Evolutionary conservation across 2,113 vertebrate genomes (phyloP).

Genomic region (Sapajus apella): DNA sequence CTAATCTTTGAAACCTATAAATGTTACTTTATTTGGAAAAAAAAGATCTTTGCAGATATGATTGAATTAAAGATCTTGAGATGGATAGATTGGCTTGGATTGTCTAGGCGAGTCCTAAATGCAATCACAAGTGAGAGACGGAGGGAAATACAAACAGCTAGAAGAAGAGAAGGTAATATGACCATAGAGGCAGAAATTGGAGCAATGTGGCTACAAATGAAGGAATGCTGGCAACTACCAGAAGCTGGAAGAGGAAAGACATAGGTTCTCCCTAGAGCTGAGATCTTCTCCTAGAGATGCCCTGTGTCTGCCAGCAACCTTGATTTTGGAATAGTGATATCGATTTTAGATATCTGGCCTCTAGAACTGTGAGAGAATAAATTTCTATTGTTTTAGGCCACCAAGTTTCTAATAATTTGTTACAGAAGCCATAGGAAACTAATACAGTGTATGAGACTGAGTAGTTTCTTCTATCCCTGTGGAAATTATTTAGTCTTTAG

Average conservation of each 20-base stretch:
- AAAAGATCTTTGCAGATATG: background rate
- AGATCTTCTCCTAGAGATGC: background rate
- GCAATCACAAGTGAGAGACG: background rate
- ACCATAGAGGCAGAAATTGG: background rate
- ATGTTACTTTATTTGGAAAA: background rate
- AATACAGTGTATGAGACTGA: background rate
- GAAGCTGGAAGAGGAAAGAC: background rate
- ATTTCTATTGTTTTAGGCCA: background rate
- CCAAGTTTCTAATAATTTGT: background rate
- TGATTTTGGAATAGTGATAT: background rate
- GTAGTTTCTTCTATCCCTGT: background rate
- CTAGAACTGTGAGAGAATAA: background rate
- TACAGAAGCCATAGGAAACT: background rate
- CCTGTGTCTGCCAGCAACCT: background rate
- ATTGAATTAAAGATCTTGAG: conserved; percentile 7
- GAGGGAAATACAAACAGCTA: background rate
- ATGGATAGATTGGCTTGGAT: background rate
- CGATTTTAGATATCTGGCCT: background rate
- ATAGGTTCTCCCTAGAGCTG: background rate
- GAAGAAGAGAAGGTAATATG: background rate
- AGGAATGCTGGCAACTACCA: background rate
- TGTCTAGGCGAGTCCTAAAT: background rate
- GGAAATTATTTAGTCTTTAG: background rate
- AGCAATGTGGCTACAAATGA: background rate
- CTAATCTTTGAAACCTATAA: background rate